Evolutionary conservation across 2,113 vertebrate genomes (phyloP).

Genomic region (Notothenia coriiceps): DNA sequence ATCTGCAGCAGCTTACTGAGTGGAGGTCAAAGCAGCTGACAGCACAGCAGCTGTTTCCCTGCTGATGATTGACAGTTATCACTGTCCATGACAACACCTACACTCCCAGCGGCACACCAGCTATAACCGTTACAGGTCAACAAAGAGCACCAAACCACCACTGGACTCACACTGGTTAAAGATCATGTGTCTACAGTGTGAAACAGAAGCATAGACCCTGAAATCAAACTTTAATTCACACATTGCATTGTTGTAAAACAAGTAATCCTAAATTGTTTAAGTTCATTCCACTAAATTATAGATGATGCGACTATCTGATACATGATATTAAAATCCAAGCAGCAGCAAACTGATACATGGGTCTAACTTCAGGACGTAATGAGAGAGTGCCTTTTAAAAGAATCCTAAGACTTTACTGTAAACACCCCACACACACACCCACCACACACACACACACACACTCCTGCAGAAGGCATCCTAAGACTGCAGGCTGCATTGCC

Average conservation of each 20-base stretch:
- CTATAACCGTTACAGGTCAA: not conserved
- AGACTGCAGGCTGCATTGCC: constrained; percentile 21
- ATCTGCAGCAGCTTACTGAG: not conserved
- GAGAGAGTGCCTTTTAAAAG: constrained; percentile 45
- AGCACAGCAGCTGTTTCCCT: constrained; percentile 30
- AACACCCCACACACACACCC: not conserved
- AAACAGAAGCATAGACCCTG: not conserved
- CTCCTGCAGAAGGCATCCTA: constrained; percentile 41
- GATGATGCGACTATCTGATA: not conserved
- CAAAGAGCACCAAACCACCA: not conserved
- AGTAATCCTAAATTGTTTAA: not conserved
- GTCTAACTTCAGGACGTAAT: constrained; percentile 1
- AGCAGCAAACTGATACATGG: constrained; percentile 20
- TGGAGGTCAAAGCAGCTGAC: constrained; percentile 29
- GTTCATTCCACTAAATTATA: not conserved
- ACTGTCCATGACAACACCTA: not conserved
- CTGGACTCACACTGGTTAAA: not conserved
- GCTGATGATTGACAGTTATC: constrained; percentile 48
- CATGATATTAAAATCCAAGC: constrained; percentile 11
- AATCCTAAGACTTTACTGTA: constrained; percentile 50
- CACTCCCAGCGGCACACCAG: not conserved
- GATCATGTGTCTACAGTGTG: no score
- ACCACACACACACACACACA: constrained; percentile 10
- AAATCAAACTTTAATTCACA: not conserved
- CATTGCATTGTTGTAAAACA: not conserved